These are phyloP conservation scores for Lepidotrigona ventralis DNA, from an alignment of 1,140 invertebrate genomes.

Conservation along the genomic window DNA sequence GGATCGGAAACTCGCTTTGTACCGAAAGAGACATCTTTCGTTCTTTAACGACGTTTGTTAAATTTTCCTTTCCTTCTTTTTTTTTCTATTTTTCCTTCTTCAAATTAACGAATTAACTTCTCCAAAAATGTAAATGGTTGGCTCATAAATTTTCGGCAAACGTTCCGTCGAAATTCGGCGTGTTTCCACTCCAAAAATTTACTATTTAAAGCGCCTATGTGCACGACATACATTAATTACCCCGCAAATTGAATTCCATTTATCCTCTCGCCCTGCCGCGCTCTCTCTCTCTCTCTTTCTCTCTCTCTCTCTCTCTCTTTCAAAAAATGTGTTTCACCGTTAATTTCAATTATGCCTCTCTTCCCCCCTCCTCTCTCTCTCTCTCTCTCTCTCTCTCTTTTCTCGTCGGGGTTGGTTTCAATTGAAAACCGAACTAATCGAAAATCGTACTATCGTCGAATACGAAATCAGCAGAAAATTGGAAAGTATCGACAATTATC, in stretches of 20 bases:
- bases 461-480: conserved; percentile 11
- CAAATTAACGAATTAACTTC: not conserved
- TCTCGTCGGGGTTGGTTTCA: conserved; percentile 14
- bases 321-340: conserved; percentile 7
- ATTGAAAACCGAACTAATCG: conserved; percentile 24
- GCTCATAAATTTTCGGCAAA: not conserved
- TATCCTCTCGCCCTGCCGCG: not conserved
- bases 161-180: not conserved
- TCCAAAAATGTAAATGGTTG: not conserved
- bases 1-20: not conserved
- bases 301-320: too few species aligned
- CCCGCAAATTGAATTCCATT: conserved; percentile 27
- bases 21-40: not conserved
- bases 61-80: too few species aligned
- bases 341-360: conserved; percentile 36
- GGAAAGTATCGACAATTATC: conserved; percentile 36
- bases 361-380: too few species aligned
- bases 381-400: too few species aligned
- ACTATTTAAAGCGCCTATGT: not conserved
- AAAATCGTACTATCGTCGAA: conserved; percentile 23
- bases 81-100: too few species aligned
- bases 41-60: not conserved
- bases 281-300: too few species aligned
- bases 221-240: conserved; percentile 20
- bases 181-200: not conserved